Evolutionary conservation across 37 sponge, comb jelly and placozoan species (phyloP).

Genomic region (Aplysina aerophoba): DNA sequence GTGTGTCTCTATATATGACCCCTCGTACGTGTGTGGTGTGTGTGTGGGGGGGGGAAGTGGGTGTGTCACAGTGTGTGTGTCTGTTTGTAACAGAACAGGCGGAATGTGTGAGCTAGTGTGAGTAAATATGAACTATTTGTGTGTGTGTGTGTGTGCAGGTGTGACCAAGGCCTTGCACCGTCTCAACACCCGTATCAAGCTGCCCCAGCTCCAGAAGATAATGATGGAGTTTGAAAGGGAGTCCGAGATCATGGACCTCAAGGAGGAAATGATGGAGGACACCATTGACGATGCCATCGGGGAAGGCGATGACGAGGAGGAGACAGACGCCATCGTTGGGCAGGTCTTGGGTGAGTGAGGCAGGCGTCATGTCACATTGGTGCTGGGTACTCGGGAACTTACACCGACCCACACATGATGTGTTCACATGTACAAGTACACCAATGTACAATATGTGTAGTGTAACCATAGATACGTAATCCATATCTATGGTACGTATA

Average conservation of each 20-base stretch:
- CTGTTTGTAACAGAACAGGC: not conserved
- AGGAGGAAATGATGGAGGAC: constrained; percentile 97
- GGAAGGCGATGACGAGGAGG: constrained; percentile 94
- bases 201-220: constrained; percentile 97
- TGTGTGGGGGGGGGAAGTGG: not conserved
- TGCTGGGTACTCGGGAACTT: too few relatives aligned
- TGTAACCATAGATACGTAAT: too few relatives aligned
- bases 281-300: constrained; percentile 98
- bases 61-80: not conserved
- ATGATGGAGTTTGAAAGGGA: constrained; percentile 99
- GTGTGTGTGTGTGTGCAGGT: constrained; percentile 41
- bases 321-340: constrained; percentile 76
- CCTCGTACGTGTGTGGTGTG: not conserved
- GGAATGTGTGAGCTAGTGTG: too few relatives aligned
- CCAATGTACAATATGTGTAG: too few relatives aligned
- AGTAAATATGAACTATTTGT: too few relatives aligned
- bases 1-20: not conserved
- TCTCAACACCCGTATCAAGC: constrained; percentile 90
- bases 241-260: constrained; percentile 98
- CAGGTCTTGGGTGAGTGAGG: constrained; percentile 64
- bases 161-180: constrained; percentile 88
- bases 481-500: too few relatives aligned
- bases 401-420: too few relatives aligned
- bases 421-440: too few relatives aligned
- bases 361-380: too few relatives aligned